phyloP scores from a whole-genome alignment of 2,797 vertebrate species.

The Potorous gilbertii region DNA sequence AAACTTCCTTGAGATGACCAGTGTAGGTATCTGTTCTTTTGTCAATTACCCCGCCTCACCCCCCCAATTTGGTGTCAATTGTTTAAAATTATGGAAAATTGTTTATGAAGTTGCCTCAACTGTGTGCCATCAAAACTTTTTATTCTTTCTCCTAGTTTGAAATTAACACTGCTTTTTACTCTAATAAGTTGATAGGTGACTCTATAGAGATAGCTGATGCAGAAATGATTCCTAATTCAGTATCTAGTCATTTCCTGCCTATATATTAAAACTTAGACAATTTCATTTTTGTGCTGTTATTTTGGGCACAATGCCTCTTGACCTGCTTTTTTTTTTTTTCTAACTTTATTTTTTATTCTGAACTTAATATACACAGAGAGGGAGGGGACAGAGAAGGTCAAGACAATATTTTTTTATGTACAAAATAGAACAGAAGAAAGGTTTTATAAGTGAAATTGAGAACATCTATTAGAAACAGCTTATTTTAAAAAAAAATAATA shows the following conservation, averaged over 20 bases:
- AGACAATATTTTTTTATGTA: background rate
- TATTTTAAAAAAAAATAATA: background rate
- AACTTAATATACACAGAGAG: background rate
- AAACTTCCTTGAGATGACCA: background rate
- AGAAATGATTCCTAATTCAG: background rate
- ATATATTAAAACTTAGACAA: background rate
- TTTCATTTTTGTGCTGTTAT: background rate
- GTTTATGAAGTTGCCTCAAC: background rate
- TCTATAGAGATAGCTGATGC: background rate
- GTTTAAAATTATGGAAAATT: background rate
- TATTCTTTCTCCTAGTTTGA: background rate
- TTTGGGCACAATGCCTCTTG: background rate
- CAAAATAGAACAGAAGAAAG: background rate
- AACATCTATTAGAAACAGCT: background rate
- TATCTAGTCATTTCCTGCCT: background rate
- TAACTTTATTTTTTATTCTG: background rate
- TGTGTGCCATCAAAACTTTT: background rate
- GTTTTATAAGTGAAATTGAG: background rate
- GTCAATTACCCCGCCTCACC: background rate
- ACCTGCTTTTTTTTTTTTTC: background rate
- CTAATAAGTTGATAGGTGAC: background rate
- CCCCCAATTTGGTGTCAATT: background rate
- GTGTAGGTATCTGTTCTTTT: background rate
- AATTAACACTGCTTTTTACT: background rate
- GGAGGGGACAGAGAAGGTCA: background rate